Evolutionary conservation across 2,113 vertebrate genomes (phyloP).

Genomic region (Ellobius talpinus): DNA sequence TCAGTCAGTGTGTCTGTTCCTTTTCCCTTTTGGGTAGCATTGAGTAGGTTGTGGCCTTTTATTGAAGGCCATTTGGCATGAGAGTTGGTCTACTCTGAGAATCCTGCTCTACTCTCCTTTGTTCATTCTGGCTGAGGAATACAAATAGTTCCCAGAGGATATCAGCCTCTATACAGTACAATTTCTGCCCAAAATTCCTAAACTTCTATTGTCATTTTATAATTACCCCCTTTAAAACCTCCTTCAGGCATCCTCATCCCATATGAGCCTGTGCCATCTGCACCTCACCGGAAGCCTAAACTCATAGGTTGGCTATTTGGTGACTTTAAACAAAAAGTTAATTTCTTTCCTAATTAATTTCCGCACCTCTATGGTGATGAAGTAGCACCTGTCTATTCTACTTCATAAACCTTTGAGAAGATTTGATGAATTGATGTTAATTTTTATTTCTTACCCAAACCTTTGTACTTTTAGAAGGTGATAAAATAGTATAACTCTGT

Average conservation of each 20-base stretch:
- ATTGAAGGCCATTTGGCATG: accelerated
- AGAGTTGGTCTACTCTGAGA: too few relatives aligned
- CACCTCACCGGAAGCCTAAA: neutral
- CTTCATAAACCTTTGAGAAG: neutral
- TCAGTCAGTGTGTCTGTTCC: neutral
- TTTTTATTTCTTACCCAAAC: neutral
- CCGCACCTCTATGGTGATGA: neutral
- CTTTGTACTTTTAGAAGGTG: neutral
- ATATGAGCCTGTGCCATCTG: neutral
- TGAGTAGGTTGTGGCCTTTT: neutral
- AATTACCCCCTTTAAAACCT: neutral
- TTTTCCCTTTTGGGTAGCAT: neutral
- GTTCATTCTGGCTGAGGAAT: neutral
- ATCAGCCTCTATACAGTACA: accelerated
- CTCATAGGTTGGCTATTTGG: neutral
- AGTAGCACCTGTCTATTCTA: constrained; percentile 15
- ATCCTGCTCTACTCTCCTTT: neutral
- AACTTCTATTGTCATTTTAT: neutral
- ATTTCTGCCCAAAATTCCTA: neutral
- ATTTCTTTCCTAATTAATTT: constrained; percentile 22
- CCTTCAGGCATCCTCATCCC: neutral
- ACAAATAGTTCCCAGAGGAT: neutral
- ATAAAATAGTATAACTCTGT: neutral
- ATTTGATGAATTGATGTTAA: neutral
- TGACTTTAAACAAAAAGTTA: neutral